phyloP scores from a whole-genome alignment of 2,113 vertebrate genomes.

The Tonatia bakeri region DNA sequence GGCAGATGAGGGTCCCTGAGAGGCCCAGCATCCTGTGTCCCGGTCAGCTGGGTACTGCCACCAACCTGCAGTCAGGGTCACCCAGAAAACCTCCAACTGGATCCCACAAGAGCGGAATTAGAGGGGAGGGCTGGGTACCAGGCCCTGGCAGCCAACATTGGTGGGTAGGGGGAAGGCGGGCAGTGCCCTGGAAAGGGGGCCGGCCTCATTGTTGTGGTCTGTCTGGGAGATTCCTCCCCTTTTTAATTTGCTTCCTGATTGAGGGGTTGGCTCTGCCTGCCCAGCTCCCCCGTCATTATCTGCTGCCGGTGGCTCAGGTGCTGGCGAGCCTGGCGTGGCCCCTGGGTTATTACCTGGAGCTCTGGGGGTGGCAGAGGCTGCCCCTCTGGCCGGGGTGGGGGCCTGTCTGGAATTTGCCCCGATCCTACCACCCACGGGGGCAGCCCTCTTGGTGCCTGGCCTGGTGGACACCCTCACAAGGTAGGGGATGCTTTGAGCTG shows the following conservation, averaged over 20 bases:
- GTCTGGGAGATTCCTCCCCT: slow-evolving; percentile 77
- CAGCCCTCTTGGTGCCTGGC: slow-evolving; percentile 5
- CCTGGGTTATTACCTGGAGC: slow-evolving; percentile 74
- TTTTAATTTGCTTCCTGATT: slow-evolving; percentile 80
- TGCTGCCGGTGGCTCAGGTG: slow-evolving; percentile 78
- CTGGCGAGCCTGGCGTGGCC: slow-evolving; percentile 74
- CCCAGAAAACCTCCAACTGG: not conserved
- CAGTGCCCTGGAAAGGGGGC: slow-evolving; percentile 70
- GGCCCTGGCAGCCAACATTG: slow-evolving; percentile 39
- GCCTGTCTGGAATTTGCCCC: slow-evolving; percentile 68
- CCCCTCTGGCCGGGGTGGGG: slow-evolving; percentile 67
- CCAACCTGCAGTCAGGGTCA: not conserved
- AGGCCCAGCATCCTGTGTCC: not conserved
- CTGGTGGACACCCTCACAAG: not conserved
- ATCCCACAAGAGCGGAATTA: not conserved
- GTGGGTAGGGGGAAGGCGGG: not conserved
- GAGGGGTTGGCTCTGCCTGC: slow-evolving; percentile 75
- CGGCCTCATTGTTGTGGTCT: slow-evolving; percentile 76
- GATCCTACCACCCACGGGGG: slow-evolving; percentile 56
- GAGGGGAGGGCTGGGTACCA: slow-evolving; percentile 29
- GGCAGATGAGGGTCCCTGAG: not conserved
- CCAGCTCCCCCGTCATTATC: slow-evolving; percentile 75
- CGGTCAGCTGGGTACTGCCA: not conserved
- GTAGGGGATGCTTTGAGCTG: not conserved
- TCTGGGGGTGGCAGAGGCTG: slow-evolving; percentile 73